Percentiles rank a stretch among this genome's conserved stretches.
Conservation (phyloP, 64 coral and sea anemone genomes). For the Hydrozoanthus tunicans region DNA sequence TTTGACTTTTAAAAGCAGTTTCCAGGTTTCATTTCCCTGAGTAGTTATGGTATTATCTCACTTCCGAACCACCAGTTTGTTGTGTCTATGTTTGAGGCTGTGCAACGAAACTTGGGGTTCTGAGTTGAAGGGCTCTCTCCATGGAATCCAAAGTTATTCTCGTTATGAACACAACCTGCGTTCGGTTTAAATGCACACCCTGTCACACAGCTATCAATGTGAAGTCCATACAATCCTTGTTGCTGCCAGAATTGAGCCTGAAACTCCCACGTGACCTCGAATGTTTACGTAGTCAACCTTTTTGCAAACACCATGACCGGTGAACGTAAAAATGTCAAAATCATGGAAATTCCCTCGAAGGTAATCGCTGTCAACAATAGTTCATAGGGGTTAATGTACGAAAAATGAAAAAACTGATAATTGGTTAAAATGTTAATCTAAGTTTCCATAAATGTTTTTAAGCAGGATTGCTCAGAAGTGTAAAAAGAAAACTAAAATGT, state of each 20-base stretch:
- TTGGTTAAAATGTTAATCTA: no score
- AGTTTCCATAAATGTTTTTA: no score
- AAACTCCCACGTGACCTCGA: conserved; percentile 37
- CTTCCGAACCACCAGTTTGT: conserved; percentile 41
- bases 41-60: neutral
- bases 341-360: conserved; percentile 50
- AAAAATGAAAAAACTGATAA: no score
- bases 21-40: no score
- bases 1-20: no score
- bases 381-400: no score
- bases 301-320: conserved; percentile 9
- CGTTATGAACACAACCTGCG: neutral
- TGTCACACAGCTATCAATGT: conserved; percentile 16
- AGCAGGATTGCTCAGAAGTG: no score
- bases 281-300: conserved; percentile 65
- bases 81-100: neutral
- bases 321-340: conserved; percentile 55
- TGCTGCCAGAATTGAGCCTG: conserved; percentile 48
- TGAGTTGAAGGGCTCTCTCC: neutral
- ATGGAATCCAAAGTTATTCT: conserved; percentile 73
- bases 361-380: conserved; percentile 41
- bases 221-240: neutral
- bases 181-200: conserved; percentile 47
- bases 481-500: no score
- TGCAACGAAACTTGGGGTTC: conserved; percentile 61